Conservation (phyloP, 2,113 vertebrate species). For the Epinephelus lanceolatus region DNA sequence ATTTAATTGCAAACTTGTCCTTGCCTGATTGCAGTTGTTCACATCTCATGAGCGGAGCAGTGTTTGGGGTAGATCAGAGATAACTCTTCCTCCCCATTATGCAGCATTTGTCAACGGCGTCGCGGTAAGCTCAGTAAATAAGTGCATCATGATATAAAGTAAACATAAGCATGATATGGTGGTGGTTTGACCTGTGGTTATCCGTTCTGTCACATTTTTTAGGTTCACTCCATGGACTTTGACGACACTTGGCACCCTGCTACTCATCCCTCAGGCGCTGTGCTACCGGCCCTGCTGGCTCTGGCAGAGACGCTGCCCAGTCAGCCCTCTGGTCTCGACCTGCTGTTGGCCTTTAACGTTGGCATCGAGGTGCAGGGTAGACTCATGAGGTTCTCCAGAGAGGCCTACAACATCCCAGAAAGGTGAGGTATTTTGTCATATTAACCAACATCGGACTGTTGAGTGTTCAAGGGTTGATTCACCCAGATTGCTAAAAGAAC, state of each 20-base stretch:
- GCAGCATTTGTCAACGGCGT: slow-evolving; percentile 94
- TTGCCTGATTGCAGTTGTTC: slow-evolving; percentile 82
- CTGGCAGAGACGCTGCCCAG: slow-evolving; percentile 85
- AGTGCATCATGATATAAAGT: neutral
- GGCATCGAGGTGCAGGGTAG: slow-evolving; percentile 94
- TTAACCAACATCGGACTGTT: neutral
- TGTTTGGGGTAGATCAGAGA: slow-evolving; percentile 87
- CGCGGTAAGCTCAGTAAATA: slow-evolving; percentile 86
- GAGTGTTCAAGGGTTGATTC: neutral
- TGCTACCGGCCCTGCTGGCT: slow-evolving; percentile 89
- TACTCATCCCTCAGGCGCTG: slow-evolving; percentile 94
- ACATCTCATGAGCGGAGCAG: slow-evolving; percentile 85
- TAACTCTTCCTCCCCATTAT: slow-evolving; percentile 86
- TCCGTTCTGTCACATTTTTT: neutral
- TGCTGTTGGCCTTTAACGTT: slow-evolving; percentile 94
- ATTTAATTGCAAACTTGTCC: neutral
- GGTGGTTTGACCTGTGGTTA: neutral
- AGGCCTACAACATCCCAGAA: slow-evolving; percentile 93
- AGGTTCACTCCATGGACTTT: slow-evolving; percentile 98
- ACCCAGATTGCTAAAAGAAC: neutral
- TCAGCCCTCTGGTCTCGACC: slow-evolving; percentile 88
- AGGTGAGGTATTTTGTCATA: slow-evolving; percentile 80
- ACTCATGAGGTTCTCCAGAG: slow-evolving; percentile 91
- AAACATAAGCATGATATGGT: neutral
- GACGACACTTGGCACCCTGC: slow-evolving; percentile 96